Percentiles rank a stretch among this genome's conserved stretches.
phyloP scores from a whole-genome alignment of 2,113 vertebrate genomes.

The Eubucco bourcierii region DNA sequence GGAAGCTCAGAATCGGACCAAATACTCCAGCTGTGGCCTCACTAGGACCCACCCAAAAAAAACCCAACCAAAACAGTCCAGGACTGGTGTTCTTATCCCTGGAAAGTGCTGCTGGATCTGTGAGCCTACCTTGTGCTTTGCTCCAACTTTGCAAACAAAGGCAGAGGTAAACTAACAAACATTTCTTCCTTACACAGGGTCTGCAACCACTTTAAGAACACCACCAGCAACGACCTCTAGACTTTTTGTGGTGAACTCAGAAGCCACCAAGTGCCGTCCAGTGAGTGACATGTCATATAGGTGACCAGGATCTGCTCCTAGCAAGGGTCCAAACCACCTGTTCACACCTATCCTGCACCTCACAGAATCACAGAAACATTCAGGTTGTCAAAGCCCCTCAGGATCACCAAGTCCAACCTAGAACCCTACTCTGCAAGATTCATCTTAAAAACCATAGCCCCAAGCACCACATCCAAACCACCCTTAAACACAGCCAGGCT shows the following conservation, averaged over 20 bases:
- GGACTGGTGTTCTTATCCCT: background rate
- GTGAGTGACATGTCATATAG: fast-evolving
- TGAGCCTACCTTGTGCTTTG: background rate
- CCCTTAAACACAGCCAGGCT: too few species aligned
- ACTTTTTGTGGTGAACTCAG: background rate
- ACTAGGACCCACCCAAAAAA: too few species aligned
- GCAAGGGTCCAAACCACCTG: background rate
- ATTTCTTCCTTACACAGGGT: background rate
- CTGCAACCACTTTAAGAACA: background rate
- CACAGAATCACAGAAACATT: too few species aligned
- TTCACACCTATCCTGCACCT: background rate
- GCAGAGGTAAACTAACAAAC: background rate
- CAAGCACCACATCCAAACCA: too few species aligned
- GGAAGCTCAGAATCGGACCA: too few species aligned
- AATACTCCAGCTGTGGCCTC: too few species aligned
- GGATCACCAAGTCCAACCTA: too few species aligned
- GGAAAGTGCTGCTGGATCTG: background rate
- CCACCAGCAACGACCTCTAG: fast-evolving
- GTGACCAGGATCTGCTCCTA: fast-evolving
- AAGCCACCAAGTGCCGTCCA: background rate
- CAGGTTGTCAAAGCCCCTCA: too few species aligned
- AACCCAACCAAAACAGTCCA: too few species aligned
- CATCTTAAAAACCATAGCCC: too few species aligned
- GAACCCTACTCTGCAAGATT: too few species aligned
- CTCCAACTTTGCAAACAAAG: background rate